A percentile compares a stretch with the other conserved stretches of the same genome.
Evolutionary conservation across 2,888 invertebrate genomes (phyloP).

Genomic region (Acleris laterana): DNA sequence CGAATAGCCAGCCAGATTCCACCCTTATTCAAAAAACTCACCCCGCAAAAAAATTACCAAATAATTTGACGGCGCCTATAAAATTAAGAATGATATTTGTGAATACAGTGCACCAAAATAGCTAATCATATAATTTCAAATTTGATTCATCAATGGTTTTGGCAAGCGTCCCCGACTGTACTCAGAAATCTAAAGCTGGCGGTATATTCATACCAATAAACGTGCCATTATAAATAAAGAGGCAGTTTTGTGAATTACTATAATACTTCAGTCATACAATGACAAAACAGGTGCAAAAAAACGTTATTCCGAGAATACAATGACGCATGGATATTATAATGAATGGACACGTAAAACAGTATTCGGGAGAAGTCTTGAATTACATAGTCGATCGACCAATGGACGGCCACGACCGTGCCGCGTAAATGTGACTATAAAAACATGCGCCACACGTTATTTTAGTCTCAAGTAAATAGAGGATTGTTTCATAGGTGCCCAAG

Average conservation of each 20-base stretch:
- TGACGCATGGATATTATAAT: constrained; percentile 20
- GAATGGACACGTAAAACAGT: constrained; percentile 6
- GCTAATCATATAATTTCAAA: constrained; percentile 9
- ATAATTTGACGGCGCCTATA: too few species aligned
- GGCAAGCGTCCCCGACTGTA: constrained; percentile 22
- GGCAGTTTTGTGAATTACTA: constrained; percentile 1
- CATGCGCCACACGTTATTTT: too few species aligned
- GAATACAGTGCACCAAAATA: constrained; percentile 10
- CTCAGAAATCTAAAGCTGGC: constrained; percentile 24
- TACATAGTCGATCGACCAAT: too few species aligned
- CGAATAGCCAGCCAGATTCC: too few species aligned
- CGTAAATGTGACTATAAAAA: too few species aligned
- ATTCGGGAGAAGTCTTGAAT: neutral
- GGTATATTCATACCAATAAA: constrained; percentile 7
- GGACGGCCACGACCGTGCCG: too few species aligned
- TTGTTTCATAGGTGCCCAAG: too few species aligned
- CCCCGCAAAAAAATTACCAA: too few species aligned
- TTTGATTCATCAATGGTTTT: constrained; percentile 32
- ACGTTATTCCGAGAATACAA: constrained; percentile 19
- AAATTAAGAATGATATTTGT: too few species aligned
- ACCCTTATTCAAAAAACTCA: too few species aligned
- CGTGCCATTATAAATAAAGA: constrained; percentile 19
- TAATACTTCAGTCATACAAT: constrained; percentile 5
- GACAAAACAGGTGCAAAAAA: constrained; percentile 17
- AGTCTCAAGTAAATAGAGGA: too few species aligned